A percentile compares a stretch with the other conserved stretches of the same genome.
Conservation (phyloP, 2,113 vertebrate genomes). For the Nettapus auritus region DNA sequence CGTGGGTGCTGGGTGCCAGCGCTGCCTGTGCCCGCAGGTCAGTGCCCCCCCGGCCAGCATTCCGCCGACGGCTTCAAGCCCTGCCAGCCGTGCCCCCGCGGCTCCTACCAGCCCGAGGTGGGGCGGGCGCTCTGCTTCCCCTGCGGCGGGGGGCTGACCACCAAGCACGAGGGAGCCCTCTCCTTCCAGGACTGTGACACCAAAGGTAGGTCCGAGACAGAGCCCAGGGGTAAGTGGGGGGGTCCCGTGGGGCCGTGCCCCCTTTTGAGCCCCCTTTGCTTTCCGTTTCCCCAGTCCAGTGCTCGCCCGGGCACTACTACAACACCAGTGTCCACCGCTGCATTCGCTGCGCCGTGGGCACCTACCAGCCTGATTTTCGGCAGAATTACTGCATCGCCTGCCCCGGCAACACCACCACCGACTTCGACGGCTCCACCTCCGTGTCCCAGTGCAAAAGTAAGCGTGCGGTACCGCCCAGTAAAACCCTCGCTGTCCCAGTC, state of each 20-base stretch:
- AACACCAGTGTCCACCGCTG: conserved; percentile 95
- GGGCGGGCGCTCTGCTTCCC: conserved; percentile 92
- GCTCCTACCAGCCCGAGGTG: conserved; percentile 91
- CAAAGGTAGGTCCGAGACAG: conserved; percentile 83
- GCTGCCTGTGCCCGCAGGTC: conserved; percentile 78
- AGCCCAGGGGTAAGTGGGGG: background rate
- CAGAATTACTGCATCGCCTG: conserved; percentile 97
- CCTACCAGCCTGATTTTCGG: conserved; percentile 94
- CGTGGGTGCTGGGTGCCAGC: background rate
- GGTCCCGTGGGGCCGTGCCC: background rate
- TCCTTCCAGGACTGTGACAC: conserved; percentile 97
- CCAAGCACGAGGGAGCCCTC: conserved; percentile 90
- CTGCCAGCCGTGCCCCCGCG: conserved; percentile 89
- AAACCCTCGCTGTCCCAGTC: background rate
- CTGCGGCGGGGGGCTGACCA: conserved; percentile 92
- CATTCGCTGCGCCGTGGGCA: conserved; percentile 93
- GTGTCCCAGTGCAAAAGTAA: conserved; percentile 98
- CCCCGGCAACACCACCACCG: conserved; percentile 95
- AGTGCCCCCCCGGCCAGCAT: conserved; percentile 90
- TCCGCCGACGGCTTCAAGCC: conserved; percentile 93
- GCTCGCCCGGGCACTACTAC: conserved; percentile 96
- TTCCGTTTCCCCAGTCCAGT: conserved; percentile 85
- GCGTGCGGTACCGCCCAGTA: conserved; percentile 12
- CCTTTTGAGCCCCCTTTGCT: background rate
- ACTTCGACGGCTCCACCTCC: conserved; percentile 95